phyloP scores from a whole-genome alignment of 2,113 vertebrate species.

The Oryzias javanicus region DNA sequence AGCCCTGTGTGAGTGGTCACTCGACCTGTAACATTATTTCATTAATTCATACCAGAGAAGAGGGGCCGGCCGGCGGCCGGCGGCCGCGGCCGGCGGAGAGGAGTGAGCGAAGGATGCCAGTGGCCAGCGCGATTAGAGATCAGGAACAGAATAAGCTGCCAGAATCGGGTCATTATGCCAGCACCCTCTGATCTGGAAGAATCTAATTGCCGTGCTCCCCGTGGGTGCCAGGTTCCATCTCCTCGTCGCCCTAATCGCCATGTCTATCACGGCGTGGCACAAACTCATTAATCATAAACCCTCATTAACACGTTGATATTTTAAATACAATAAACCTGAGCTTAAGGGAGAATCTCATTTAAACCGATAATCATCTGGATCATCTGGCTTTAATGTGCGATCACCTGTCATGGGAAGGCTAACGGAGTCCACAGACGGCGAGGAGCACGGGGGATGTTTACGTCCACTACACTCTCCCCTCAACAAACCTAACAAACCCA shows the following conservation, averaged over 20 bases:
- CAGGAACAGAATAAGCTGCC: slow-evolving; percentile 55
- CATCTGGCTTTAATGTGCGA: slow-evolving; percentile 15
- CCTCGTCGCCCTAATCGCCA: slow-evolving; percentile 48
- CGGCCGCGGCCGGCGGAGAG: slow-evolving; percentile 23
- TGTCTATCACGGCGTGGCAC: slow-evolving; percentile 40
- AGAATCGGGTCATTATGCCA: slow-evolving; percentile 66
- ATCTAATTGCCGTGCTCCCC: slow-evolving; percentile 61
- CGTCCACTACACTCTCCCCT: slow-evolving; percentile 39
- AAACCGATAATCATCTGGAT: slow-evolving; percentile 42
- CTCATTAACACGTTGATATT: slow-evolving; percentile 54
- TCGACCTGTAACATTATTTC: slow-evolving; percentile 69
- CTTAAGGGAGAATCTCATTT: slow-evolving; percentile 36
- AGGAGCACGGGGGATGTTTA: slow-evolving; percentile 25
- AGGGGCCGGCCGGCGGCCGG: too few species aligned
- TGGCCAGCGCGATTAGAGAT: slow-evolving; percentile 52
- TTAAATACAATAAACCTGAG: slow-evolving; percentile 45
- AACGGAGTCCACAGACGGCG: slow-evolving; percentile 17
- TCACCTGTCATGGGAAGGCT: slow-evolving; percentile 33
- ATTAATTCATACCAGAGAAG: slow-evolving; percentile 60
- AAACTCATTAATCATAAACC: slow-evolving; percentile 61
- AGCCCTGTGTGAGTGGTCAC: slow-evolving; percentile 73
- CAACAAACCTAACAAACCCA: slow-evolving; percentile 69
- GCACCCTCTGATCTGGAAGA: slow-evolving; percentile 62
- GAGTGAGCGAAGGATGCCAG: slow-evolving; percentile 39
- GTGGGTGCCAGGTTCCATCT: slow-evolving; percentile 46